Evolutionary conservation across 2,113 vertebrate species (phyloP).

Genomic region (Quiscalus mexicanus): DNA sequence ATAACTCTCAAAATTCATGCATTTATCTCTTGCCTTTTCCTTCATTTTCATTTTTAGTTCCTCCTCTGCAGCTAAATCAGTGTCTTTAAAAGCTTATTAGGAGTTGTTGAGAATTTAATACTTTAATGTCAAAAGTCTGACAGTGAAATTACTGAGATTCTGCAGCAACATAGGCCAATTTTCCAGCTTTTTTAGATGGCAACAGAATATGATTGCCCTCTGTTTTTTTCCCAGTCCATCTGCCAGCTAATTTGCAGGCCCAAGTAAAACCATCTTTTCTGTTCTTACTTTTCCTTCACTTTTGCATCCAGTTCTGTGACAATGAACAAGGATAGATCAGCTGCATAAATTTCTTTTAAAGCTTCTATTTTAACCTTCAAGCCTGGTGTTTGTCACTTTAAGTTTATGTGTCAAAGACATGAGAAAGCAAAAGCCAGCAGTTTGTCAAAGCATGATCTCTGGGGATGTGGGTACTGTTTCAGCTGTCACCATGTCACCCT

Average conservation of each 20-base stretch:
- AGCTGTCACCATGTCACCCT: slow-evolving; percentile 10
- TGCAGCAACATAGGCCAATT: not conserved
- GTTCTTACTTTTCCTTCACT: not conserved
- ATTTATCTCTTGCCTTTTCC: not conserved
- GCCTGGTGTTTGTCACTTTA: not conserved
- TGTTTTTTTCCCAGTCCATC: not conserved
- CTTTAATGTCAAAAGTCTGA: not conserved
- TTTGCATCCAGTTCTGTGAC: not conserved
- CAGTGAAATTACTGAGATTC: not conserved
- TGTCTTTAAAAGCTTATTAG: not conserved
- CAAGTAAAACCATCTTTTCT: not conserved
- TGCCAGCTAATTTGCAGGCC: slow-evolving; percentile 1
- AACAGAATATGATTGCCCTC: not conserved
- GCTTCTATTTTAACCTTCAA: slow-evolving; percentile 22
- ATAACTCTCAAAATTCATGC: not conserved
- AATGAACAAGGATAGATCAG: not conserved
- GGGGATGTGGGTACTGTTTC: not conserved
- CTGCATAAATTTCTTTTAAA: not conserved
- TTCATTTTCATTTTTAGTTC: not conserved
- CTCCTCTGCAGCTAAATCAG: not conserved
- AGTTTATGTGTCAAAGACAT: slow-evolving; percentile 15
- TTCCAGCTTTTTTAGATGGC: not conserved
- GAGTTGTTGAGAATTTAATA: not conserved
- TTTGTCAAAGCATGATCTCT: slow-evolving; percentile 31
- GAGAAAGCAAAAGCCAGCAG: slow-evolving; percentile 45